A percentile compares a stretch with the other conserved stretches of the same genome.
These are phyloP conservation scores for Pelobates cultripes DNA, from an alignment of 2,797 vertebrate genomes.

Conservation along the genomic window DNA sequence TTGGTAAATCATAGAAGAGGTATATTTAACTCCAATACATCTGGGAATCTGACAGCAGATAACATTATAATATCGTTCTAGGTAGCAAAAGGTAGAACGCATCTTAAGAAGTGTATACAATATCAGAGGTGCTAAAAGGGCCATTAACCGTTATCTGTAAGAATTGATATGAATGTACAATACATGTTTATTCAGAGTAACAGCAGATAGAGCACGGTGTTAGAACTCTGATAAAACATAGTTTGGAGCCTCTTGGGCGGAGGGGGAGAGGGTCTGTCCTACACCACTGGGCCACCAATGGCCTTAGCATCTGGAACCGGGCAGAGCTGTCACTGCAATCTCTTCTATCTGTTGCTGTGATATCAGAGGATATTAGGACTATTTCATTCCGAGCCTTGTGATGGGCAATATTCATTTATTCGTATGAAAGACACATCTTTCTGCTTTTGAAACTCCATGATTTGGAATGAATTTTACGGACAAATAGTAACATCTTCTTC, in stretches of 20 bases:
- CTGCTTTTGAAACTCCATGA: background rate
- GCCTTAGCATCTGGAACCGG: background rate
- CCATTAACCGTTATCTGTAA: background rate
- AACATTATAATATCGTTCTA: background rate
- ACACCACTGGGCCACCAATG: background rate
- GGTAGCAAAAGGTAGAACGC: background rate
- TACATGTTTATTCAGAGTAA: background rate
- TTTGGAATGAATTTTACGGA: background rate
- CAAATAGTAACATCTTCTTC: background rate
- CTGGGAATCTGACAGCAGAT: slow-evolving; percentile 10
- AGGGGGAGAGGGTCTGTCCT: background rate
- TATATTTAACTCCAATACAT: slow-evolving; percentile 10
- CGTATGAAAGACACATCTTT: background rate
- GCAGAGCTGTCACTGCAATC: background rate
- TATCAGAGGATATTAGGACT: background rate
- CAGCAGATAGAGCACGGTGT: background rate
- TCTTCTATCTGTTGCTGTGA: background rate
- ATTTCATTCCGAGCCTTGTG: background rate
- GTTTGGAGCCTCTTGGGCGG: background rate
- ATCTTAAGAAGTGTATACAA: background rate
- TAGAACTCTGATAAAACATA: no score
- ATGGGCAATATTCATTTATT: background rate
- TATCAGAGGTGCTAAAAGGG: background rate
- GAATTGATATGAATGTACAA: background rate
- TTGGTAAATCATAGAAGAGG: background rate